phyloP scores from a whole-genome alignment of 2,888 invertebrate genomes.

The Drosophila meridionalis region DNA sequence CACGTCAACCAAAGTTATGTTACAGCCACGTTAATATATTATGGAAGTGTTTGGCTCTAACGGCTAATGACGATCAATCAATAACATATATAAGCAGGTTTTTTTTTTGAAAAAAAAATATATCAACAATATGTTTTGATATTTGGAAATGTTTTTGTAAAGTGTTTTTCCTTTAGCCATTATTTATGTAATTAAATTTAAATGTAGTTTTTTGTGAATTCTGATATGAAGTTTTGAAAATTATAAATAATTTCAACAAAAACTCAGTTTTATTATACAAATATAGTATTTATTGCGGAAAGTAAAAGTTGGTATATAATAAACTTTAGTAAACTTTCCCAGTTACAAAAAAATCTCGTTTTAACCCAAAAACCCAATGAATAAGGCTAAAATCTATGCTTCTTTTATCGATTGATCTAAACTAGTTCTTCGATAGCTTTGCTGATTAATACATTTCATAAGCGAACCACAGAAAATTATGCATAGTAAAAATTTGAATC shows the following conservation, averaged over 20 bases:
- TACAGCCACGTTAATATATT: neutral
- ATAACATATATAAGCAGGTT: constrained; percentile 1
- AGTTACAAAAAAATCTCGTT: neutral
- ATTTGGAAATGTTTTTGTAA: neutral
- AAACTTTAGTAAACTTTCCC: neutral
- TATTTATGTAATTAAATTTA: too few species aligned
- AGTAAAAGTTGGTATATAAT: neutral
- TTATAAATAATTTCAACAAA: too few species aligned
- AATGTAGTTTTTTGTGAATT: too few species aligned
- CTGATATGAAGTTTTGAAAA: too few species aligned
- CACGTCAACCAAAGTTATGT: constrained; percentile 1
- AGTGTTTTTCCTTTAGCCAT: neutral
- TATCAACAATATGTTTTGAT: neutral
- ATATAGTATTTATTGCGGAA: neutral
- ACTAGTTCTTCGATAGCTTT: neutral
- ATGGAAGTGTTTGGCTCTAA: neutral
- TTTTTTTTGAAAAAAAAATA: neutral
- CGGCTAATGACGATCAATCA: neutral
- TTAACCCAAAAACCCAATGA: neutral
- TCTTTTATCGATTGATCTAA: neutral
- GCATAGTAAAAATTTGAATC: neutral
- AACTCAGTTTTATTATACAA: neutral
- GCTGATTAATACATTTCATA: constrained; percentile 1
- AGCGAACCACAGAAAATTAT: neutral
- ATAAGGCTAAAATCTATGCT: neutral